Percentiles rank a stretch among this genome's conserved stretches.
Evolutionary conservation across 2,888 invertebrate genomes (phyloP).

Genomic region (Trilocha varians): DNA sequence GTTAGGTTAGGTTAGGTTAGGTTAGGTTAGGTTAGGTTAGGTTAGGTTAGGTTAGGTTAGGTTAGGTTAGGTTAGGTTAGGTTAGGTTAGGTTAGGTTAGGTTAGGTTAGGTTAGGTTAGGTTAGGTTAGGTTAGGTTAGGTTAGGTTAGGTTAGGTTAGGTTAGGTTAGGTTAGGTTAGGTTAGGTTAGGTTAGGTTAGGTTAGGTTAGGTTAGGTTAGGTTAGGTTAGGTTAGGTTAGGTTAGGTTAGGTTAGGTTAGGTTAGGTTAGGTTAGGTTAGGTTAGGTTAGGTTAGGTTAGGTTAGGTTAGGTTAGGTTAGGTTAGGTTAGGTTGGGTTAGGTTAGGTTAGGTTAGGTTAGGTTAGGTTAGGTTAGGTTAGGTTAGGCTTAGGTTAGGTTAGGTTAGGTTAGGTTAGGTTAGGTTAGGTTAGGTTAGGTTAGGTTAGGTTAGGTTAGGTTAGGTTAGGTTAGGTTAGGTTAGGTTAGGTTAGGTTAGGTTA

Average conservation of each 20-base stretch:
- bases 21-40: slow-evolving; percentile 14
- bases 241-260: slow-evolving; percentile 10
- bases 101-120: slow-evolving; percentile 12
- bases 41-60: slow-evolving; percentile 10
- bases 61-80: slow-evolving; percentile 10
- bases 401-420: slow-evolving; percentile 12
- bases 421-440: slow-evolving; percentile 12
- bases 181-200: slow-evolving; percentile 11
- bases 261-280: slow-evolving; percentile 10
- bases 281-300: slow-evolving; percentile 11
- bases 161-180: slow-evolving; percentile 10
- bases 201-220: slow-evolving; percentile 12
- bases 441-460: background rate
- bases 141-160: slow-evolving; percentile 10
- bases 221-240: slow-evolving; percentile 13
- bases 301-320: slow-evolving; percentile 12
- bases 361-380: slow-evolving; percentile 10
- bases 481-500: no score
- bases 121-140: slow-evolving; percentile 13
- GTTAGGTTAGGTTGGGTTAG: slow-evolving; percentile 12
- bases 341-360: slow-evolving; percentile 10
- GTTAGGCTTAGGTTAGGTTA: slow-evolving; percentile 10
- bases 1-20: slow-evolving; percentile 12
- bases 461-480: no score
- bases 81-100: slow-evolving; percentile 11